Evolutionary conservation across 2,888 invertebrate species (phyloP), one percentile per base, ranked within the genome.

Genomic region (Cryptus viduatorius): DNA sequence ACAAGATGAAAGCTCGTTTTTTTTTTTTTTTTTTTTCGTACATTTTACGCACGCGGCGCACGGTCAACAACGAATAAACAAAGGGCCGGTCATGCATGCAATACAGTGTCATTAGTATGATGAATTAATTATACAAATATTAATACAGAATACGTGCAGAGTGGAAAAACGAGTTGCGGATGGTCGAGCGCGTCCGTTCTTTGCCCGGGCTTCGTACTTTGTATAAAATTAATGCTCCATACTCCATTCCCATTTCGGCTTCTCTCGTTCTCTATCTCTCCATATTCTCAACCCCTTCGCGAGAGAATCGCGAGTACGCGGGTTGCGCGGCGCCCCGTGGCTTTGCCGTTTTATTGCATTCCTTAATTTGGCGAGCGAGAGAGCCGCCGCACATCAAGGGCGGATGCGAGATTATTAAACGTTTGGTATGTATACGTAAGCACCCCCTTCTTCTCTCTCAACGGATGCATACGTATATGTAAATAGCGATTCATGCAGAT

Each of bases 401-500:
- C 73, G 81, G 69, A 78, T 65, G 56, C 68, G 69, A 75, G 84
- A 84, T 84, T 84, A 84, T 81, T 84, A 84, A 84, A 81, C 68
- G 73, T 53, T 68, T 67, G 65, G 65, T 72, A 37, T 37, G 69
- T 75, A 16, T 44, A 44, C 59, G 59, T 72, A 29, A 29, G 7
- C 37, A 7, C 7, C 37, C 37, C 37, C 37, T 1, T 37, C 8
- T 37, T 5, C 37, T 8, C 37, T 37, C 37, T 4, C 7, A 8
- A 1, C 10, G 12, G 24, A 14, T 14, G 12, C 14, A 19, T n/a
- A 14, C 14, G 46, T 73, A 46, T 44, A 5, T 12, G 14, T 14
- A 14, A 59, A 31, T 12, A 56, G 10, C 29, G 29, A 59, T n/a
- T 19, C 56, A 2, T 5, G 59, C 24, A 5, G 31, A 59, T 59